These are phyloP conservation scores for Beaufortia kweichowensis DNA, from an alignment of 2,113 vertebrate genomes.

Conservation along the genomic window DNA sequence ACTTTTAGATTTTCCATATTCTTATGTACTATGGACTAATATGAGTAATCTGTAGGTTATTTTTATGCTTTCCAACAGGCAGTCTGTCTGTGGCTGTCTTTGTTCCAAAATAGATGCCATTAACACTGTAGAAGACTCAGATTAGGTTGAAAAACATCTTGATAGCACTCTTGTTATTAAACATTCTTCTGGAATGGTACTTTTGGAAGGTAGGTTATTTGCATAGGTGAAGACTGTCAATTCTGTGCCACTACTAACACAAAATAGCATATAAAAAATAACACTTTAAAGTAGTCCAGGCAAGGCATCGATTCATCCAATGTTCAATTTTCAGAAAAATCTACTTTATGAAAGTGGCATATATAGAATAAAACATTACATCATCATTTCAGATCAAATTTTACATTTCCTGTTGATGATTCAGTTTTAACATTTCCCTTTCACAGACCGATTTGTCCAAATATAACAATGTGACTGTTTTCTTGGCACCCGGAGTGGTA, in stretches of 20 bases:
- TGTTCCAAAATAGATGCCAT: constrained; percentile 4
- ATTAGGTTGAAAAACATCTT: background rate
- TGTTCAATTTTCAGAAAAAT: too few species aligned
- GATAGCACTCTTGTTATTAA: background rate
- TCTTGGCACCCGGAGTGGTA: constrained; percentile 75
- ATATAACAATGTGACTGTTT: constrained; percentile 74
- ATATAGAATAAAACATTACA: too few species aligned
- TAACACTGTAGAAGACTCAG: background rate
- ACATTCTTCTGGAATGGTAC: constrained; percentile 46
- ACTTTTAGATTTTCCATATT: background rate
- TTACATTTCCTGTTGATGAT: constrained; percentile 28
- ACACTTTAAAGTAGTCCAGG: background rate
- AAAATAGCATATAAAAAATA: background rate
- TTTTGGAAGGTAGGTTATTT: constrained; percentile 71
- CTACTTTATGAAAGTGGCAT: too few species aligned
- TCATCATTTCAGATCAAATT: background rate
- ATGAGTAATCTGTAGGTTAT: constrained; percentile 13
- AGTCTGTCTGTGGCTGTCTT: background rate
- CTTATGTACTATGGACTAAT: background rate
- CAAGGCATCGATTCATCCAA: too few species aligned
- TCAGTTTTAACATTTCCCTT: constrained; percentile 26
- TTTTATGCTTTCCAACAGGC: constrained; percentile 4
- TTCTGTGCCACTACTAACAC: background rate
- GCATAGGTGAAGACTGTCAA: background rate
- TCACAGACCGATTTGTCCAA: constrained; percentile 71